Evolutionary conservation across 2,113 vertebrate genomes (phyloP).

Genomic region (Tamias sibiricus): DNA sequence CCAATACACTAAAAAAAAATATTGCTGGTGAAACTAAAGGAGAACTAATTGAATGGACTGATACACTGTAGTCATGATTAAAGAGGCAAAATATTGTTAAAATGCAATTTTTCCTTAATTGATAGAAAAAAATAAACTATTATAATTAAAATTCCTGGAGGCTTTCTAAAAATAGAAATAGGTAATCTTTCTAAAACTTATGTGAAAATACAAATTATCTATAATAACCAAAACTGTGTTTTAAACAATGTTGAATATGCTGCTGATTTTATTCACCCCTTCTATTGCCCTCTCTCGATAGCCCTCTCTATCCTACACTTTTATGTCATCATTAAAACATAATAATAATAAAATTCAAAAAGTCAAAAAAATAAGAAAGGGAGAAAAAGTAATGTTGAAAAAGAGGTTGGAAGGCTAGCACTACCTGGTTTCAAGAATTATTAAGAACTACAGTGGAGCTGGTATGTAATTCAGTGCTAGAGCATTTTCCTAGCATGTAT

Average conservation of each 20-base stretch:
- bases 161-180: not conserved
- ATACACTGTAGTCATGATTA: too few species aligned
- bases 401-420: not conserved
- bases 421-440: not conserved
- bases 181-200: not conserved
- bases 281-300: not conserved
- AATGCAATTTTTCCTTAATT: not conserved
- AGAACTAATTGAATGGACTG: not conserved
- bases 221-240: not conserved
- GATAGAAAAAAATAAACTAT: not conserved
- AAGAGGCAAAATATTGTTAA: not conserved
- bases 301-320: not conserved
- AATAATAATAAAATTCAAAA: too few species aligned
- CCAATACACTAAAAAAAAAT: not conserved
- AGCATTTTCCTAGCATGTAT: too few species aligned
- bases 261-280: too few species aligned
- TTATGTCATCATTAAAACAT: too few species aligned
- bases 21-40: not conserved
- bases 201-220: not conserved
- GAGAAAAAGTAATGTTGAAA: not conserved
- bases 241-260: too few species aligned
- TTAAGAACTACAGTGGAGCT: not conserved
- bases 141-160: not conserved
- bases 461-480: not conserved
- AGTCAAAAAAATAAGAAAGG: too few species aligned